phyloP scores from a whole-genome alignment of 2,113 vertebrate genomes.

The Hoplias malabaricus region DNA sequence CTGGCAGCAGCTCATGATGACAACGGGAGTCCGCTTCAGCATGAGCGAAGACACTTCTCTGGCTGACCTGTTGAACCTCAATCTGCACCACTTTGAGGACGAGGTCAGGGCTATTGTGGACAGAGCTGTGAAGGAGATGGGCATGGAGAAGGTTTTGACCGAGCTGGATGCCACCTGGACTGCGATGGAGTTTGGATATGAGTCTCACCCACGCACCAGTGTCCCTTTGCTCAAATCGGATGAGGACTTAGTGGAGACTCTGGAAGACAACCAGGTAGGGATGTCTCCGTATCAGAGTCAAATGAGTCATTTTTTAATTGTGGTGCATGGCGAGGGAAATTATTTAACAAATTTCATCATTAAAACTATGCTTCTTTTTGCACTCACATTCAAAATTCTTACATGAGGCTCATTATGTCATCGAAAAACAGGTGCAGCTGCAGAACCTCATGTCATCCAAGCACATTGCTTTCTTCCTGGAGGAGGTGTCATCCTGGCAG shows the following conservation, averaged over 20 bases:
- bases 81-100: conserved; percentile 88
- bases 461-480: conserved; percentile 86
- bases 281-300: not conserved
- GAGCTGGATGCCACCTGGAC: conserved; percentile 82
- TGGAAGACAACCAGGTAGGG: conserved; percentile 87
- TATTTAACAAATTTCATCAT: too few species aligned
- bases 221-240: conserved; percentile 79
- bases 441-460: conserved; percentile 93
- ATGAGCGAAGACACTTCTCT: conserved; percentile 82
- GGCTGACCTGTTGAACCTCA: conserved; percentile 86
- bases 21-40: conserved; percentile 80
- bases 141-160: conserved; percentile 81
- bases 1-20: conserved; percentile 89
- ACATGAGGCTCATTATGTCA: not conserved
- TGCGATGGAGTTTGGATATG: conserved; percentile 85
- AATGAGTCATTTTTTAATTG: too few species aligned
- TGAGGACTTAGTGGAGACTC: conserved; percentile 86
- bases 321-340: too few species aligned
- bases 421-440: conserved; percentile 87
- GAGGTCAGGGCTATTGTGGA: conserved; percentile 90
- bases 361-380: not conserved
- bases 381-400: too few species aligned
- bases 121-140: conserved; percentile 83
- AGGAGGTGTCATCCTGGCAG: conserved; percentile 90
- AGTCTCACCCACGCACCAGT: conserved; percentile 77